Conservation (phyloP, 35 echinoderm and acorn worm species). For the Ptychodera flava region DNA sequence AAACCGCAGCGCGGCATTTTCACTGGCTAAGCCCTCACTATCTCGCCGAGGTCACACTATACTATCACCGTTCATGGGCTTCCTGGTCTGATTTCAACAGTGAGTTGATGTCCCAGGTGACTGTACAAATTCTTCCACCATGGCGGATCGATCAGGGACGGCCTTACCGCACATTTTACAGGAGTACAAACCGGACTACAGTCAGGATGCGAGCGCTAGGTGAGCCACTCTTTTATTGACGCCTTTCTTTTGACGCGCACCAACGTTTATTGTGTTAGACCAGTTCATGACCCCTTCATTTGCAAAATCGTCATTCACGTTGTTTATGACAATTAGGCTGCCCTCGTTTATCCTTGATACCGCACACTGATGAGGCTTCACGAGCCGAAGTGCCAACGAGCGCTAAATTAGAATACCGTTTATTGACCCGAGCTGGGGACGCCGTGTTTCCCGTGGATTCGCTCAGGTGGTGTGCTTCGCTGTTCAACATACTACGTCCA, state of each 20-base stretch:
- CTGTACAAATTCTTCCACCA: background rate
- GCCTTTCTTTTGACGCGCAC: background rate
- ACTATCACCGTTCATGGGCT: background rate
- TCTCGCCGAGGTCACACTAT: background rate
- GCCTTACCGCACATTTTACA: background rate
- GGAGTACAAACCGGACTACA: background rate
- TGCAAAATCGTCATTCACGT: background rate
- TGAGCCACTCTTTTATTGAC: background rate
- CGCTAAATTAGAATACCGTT: background rate
- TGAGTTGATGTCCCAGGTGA: background rate
- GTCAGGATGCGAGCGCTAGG: background rate
- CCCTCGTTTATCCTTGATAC: too few species aligned
- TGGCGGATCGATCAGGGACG: background rate
- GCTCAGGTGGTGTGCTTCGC: background rate
- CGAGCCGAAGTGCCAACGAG: too few species aligned
- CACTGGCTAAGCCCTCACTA: background rate
- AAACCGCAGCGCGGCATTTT: background rate
- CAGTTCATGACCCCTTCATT: background rate
- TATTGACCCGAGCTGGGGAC: background rate
- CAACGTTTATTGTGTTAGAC: background rate
- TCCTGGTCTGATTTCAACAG: background rate
- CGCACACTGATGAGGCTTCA: too few species aligned
- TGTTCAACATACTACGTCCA: too few species aligned
- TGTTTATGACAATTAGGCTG: background rate
- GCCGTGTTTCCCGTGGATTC: background rate